These are phyloP conservation scores for Chlorops oryzae DNA, from an alignment of 1,140 invertebrate genomes.

Conservation along the genomic window DNA sequence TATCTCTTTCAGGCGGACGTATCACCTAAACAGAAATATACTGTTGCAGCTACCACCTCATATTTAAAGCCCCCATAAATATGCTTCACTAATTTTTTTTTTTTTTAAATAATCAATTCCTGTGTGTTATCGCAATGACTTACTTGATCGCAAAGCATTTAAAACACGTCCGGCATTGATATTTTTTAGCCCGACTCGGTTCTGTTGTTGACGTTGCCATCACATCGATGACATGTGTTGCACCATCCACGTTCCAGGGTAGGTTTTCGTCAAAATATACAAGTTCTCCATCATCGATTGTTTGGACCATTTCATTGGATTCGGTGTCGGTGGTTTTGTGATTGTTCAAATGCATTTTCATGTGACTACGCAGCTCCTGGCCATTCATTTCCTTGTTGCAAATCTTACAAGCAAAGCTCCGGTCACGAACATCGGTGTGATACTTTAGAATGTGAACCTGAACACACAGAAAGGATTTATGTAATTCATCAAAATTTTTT, in stretches of 20 bases:
- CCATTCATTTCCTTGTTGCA: no score
- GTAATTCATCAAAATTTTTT: not conserved
- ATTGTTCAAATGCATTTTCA: slow-evolving; percentile 16
- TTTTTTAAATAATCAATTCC: not conserved
- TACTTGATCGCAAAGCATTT: slow-evolving; percentile 21
- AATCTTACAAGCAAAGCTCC: slow-evolving; percentile 26
- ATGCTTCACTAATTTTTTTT: no score
- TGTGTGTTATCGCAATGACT: no score
- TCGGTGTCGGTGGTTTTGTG: not conserved
- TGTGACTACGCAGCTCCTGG: slow-evolving; percentile 14
- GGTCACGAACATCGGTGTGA: slow-evolving; percentile 15
- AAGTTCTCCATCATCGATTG: not conserved
- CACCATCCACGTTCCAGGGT: not conserved
- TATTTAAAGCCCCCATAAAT: no score
- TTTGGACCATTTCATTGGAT: not conserved
- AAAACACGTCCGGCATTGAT: slow-evolving; percentile 17
- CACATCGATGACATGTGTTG: slow-evolving; percentile 1
- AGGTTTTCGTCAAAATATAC: not conserved
- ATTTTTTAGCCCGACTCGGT: slow-evolving; percentile 14
- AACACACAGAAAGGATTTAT: slow-evolving; percentile 12
- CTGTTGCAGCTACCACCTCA: no score
- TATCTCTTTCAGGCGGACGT: no score
- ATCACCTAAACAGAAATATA: no score
- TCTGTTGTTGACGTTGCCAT: slow-evolving; percentile 7
- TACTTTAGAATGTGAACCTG: slow-evolving; percentile 45